These are phyloP conservation scores for Dipodomys stephensi DNA, from an alignment of 2,113 vertebrate genomes.

Conservation along the genomic window DNA sequence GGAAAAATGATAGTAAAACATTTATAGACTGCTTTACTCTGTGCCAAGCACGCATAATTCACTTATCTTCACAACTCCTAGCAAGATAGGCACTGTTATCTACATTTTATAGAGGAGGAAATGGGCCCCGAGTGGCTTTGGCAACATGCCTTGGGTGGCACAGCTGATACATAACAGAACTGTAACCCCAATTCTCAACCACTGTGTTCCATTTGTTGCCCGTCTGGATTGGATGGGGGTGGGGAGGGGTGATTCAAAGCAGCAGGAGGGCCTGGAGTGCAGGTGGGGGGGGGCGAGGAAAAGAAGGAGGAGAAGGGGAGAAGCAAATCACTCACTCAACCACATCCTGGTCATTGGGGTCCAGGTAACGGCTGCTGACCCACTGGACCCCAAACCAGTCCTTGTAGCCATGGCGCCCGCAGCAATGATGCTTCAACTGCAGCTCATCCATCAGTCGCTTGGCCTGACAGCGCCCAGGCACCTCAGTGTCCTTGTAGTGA, in stretches of 20 bases:
- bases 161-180: background rate
- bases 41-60: background rate
- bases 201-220: background rate
- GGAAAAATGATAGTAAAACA: background rate
- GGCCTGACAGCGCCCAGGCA: slow-evolving; percentile 72
- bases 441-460: slow-evolving; percentile 92
- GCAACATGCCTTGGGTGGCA: background rate
- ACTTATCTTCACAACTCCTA: background rate
- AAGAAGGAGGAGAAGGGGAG: background rate
- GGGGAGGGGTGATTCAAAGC: background rate
- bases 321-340: slow-evolving; percentile 71
- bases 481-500: slow-evolving; percentile 72
- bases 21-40: background rate
- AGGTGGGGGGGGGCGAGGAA: no score
- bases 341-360: slow-evolving; percentile 80
- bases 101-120: background rate
- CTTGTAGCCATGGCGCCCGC: slow-evolving; percentile 90
- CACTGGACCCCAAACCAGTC: slow-evolving; percentile 87
- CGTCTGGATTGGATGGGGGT: background rate
- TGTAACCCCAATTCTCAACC: background rate
- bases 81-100: background rate
- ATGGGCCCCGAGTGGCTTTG: background rate
- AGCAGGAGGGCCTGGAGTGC: background rate
- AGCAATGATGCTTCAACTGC: slow-evolving; percentile 91
- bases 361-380: slow-evolving; percentile 79